Evolutionary conservation across 1,140 invertebrate species (phyloP).

Genomic region (Hyposmocoma kahamanoa): DNA sequence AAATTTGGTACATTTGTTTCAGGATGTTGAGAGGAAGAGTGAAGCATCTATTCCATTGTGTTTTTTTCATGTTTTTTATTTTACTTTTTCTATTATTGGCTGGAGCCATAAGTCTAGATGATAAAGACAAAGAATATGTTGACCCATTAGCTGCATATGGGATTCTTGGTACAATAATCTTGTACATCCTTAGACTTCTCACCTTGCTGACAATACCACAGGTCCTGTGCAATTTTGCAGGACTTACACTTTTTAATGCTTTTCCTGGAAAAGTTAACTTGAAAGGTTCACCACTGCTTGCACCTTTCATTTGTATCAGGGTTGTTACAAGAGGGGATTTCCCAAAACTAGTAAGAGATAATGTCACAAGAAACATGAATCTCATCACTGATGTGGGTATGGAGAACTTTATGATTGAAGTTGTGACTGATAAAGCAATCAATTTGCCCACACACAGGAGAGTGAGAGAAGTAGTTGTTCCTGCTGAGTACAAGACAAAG

Average conservation of each 20-base stretch:
- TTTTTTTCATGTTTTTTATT: conserved; percentile 83
- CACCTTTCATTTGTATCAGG: conserved; percentile 96
- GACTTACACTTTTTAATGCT: conserved; percentile 93
- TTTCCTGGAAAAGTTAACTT: conserved; percentile 95
- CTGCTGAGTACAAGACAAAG: conserved; percentile 88
- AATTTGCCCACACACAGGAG: conserved; percentile 82
- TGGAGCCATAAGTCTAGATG: conserved; percentile 83
- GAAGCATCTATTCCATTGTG: conserved; percentile 81
- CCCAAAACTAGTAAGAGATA: conserved; percentile 91
- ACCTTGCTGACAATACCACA: conserved; percentile 92
- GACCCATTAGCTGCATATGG: conserved; percentile 90
- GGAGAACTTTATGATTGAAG: conserved; percentile 97
- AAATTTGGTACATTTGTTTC: too few relatives aligned
- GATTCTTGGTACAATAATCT: conserved; percentile 78
- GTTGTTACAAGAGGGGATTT: conserved; percentile 97
- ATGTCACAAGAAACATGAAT: conserved; percentile 92
- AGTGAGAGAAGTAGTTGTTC: conserved; percentile 91
- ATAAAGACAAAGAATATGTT: conserved; percentile 76
- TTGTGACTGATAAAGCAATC: conserved; percentile 94
- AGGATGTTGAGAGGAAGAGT: conserved; percentile 67
- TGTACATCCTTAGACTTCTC: conserved; percentile 87
- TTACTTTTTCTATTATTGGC: conserved; percentile 85
- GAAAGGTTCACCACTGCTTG: conserved; percentile 91
- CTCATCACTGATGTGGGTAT: conserved; percentile 92
- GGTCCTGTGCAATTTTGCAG: conserved; percentile 94